Percentiles rank a stretch among this genome's conserved stretches.
Evolutionary conservation across 2,888 invertebrate species (phyloP).

Genomic region (Thysanoteuthis rhombus): DNA sequence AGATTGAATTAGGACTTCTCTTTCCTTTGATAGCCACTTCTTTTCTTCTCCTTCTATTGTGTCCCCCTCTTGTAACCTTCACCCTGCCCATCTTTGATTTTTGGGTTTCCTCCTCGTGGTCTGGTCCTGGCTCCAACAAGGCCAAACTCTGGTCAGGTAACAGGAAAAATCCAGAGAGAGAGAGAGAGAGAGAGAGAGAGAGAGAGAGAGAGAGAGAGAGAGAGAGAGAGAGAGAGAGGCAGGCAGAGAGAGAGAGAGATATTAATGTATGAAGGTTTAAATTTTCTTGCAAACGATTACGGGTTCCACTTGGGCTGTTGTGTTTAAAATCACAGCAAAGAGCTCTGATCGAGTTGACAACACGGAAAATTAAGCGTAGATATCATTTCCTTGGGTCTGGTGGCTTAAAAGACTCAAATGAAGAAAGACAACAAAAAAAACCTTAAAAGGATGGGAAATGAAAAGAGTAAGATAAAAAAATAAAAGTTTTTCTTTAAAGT

Average conservation of each 20-base stretch:
- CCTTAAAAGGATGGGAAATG: background rate
- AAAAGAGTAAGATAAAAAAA: background rate
- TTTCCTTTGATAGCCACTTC: background rate
- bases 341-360: background rate
- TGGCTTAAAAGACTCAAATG: background rate
- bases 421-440: background rate
- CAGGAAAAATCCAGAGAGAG: background rate
- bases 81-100: background rate
- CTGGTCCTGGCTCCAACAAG: background rate
- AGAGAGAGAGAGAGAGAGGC: background rate
- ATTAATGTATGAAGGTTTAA: background rate
- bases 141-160: background rate
- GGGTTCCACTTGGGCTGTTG: background rate
- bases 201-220: background rate
- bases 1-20: background rate
- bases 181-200: background rate
- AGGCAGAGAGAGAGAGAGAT: background rate
- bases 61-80: background rate
- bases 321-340: background rate
- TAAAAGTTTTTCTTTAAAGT: background rate
- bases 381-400: background rate
- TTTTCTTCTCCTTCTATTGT: background rate
- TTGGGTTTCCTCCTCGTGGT: background rate
- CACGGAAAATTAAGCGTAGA: background rate
- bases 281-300: constrained; percentile 12